Conservation (phyloP, 2,888 invertebrate species). For the Lysandra coridon region DNA sequence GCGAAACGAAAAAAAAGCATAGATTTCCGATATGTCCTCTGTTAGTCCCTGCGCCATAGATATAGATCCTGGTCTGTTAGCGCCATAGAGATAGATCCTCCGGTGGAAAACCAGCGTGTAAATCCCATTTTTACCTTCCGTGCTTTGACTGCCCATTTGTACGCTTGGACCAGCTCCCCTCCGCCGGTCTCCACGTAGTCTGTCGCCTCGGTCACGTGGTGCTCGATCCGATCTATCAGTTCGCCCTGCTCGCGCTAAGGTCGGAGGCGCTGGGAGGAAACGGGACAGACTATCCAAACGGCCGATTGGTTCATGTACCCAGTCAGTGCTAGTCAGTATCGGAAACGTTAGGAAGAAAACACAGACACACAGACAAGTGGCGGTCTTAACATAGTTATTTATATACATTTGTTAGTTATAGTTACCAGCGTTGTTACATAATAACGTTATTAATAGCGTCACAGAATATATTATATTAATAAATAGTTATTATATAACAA, state of each 20-base stretch:
- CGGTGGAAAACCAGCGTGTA: conserved; percentile 26
- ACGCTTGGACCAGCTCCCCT: conserved; percentile 88
- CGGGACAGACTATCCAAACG: conserved; percentile 55
- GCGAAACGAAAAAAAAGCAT: conserved; percentile 10
- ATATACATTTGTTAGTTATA: conserved; percentile 40
- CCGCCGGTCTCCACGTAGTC: conserved; percentile 92
- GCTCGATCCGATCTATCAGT: conserved; percentile 96
- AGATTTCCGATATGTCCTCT: conserved; percentile 22
- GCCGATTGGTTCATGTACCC: conserved; percentile 73
- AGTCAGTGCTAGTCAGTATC: conserved; percentile 52
- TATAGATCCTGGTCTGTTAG: background rate
- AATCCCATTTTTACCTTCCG: conserved; percentile 85
- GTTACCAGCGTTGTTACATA: conserved; percentile 55
- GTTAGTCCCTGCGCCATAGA: conserved; percentile 22
- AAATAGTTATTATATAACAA: conserved; percentile 61
- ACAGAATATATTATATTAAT: conserved; percentile 34
- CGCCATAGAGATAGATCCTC: conserved; percentile 16
- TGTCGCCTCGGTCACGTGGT: conserved; percentile 92
- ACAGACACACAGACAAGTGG: conserved; percentile 48
- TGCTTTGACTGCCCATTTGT: conserved; percentile 92
- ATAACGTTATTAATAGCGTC: conserved; percentile 50
- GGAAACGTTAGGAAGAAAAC: conserved; percentile 53
- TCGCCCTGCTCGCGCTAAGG: conserved; percentile 88
- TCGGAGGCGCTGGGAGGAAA: conserved; percentile 64
- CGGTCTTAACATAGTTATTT: conserved; percentile 39